Evolutionary conservation across 2,113 vertebrate genomes (phyloP), one percentile per base, ranked within the genome.

Genomic region (Herpailurus yagouaroundi): DNA sequence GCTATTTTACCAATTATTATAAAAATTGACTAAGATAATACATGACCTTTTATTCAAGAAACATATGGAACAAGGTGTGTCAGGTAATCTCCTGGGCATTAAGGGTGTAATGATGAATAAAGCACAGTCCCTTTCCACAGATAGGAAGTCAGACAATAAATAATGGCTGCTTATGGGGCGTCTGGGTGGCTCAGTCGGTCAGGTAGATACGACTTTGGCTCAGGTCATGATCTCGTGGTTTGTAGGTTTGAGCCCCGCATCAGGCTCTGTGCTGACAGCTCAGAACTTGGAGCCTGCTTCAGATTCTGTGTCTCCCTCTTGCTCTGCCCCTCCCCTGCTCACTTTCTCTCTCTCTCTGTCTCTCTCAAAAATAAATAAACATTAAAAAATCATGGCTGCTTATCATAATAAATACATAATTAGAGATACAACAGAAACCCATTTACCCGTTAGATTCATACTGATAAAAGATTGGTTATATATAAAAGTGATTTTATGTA

Each of bases 11-110:
- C 31, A 83, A 21, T 60, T 96, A 29, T 80, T 95, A 45, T 41
- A 27, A 84, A 96, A 90, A 89, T 90, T 55, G 68, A 69, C n/a
- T 31, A 52, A 84, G 60, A 81, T 68, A 95, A 79, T 50, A 33
- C n/a, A 55, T 33, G 4, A 25, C 0, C 13, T 66, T 55, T 86
- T 21, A 45, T 57, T 96, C 31, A 36, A 41, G 63, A 94, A 93
- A 85, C 19, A 57, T 21, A 41, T 80, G 29, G 66, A 86, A 33
- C 25, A 80, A 82, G 4, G 55, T 87, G 3, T 76, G 60, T 90
- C 41, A 27, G 38, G 3, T 74, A 86, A 89, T 79, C 33, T 79
- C n/a, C 36, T 68, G 21, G 60, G 12, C 45, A 89, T 0, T 29
- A 48, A 41, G 25, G 18, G 4, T 15, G 63, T 5, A 76, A 83